A percentile compares a stretch with the other conserved stretches of the same genome.
phyloP scores from a whole-genome alignment of 1,140 invertebrate species.

The Tenebrio molitor region DNA sequence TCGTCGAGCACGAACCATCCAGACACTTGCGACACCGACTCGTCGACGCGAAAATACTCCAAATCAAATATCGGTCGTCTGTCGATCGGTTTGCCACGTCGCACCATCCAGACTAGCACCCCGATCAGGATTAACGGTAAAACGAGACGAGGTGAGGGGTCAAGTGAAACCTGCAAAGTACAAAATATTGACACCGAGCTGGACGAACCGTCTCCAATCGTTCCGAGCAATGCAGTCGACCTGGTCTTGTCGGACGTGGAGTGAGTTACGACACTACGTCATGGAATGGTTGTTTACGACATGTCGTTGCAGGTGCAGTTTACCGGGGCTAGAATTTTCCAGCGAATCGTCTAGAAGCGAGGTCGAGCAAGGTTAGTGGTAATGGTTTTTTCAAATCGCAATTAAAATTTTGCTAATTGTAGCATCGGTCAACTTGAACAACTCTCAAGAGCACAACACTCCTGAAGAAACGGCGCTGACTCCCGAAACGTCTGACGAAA shows the following conservation, averaged over 20 bases:
- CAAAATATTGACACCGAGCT: slow-evolving; percentile 23
- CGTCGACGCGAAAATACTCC: not conserved
- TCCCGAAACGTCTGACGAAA: not conserved
- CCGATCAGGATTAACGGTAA: slow-evolving; percentile 3
- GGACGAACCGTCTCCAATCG: not conserved
- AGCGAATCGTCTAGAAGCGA: not conserved
- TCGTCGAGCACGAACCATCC: not conserved
- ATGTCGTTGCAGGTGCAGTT: not conserved
- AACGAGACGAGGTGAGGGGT: not conserved
- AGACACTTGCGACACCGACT: not conserved
- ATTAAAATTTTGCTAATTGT: not conserved
- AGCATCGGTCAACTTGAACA: slow-evolving; percentile 10
- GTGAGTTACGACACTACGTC: not conserved
- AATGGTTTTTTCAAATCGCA: no score
- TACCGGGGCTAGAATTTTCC: not conserved
- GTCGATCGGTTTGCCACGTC: slow-evolving; percentile 5
- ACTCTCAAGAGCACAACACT: slow-evolving; percentile 32
- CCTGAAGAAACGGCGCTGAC: not conserved
- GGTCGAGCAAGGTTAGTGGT: no score
- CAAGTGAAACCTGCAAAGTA: slow-evolving; percentile 8
- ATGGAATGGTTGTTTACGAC: not conserved
- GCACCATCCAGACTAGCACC: not conserved
- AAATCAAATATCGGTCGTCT: slow-evolving; percentile 5
- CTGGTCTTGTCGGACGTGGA: not conserved
- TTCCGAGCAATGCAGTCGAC: not conserved